A percentile compares a stretch with the other conserved stretches of the same genome.
Conservation (phyloP, 2,113 vertebrate species). For the Empidonax traillii region DNA sequence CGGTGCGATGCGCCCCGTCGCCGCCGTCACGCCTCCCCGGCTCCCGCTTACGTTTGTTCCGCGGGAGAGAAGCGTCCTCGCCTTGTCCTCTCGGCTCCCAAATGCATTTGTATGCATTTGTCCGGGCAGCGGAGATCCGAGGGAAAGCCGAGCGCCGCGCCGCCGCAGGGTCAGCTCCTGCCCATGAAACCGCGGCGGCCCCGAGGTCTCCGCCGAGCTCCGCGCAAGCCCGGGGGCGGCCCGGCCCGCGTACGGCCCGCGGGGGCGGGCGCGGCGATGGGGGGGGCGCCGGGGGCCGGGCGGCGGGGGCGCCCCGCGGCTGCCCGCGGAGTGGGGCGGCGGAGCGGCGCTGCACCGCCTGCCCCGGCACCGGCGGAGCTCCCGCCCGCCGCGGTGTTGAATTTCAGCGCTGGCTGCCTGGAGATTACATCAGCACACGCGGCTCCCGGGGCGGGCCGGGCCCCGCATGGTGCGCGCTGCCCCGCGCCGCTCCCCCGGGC, state of each 20-base stretch:
- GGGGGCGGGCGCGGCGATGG: too few relatives aligned
- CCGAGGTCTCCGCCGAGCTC: background rate
- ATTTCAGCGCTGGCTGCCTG: too few relatives aligned
- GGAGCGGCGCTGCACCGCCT: too few relatives aligned
- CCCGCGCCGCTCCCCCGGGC: background rate
- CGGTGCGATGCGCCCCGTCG: background rate
- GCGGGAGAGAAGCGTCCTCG: constrained; percentile 89
- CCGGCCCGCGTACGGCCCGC: background rate
- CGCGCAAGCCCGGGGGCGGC: constrained; percentile 1
- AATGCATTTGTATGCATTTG: constrained; percentile 99
- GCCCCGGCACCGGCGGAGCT: background rate
- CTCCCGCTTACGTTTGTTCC: constrained; percentile 85
- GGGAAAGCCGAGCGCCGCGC: constrained; percentile 77
- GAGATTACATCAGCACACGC: background rate
- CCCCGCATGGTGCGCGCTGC: background rate
- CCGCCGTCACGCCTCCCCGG: background rate
- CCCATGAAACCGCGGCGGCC: constrained; percentile 45
- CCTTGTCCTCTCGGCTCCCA: constrained; percentile 97
- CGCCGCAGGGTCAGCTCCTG: constrained; percentile 65
- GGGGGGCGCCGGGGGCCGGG: background rate
- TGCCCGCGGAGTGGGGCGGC: background rate
- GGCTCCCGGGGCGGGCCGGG: too few relatives aligned
- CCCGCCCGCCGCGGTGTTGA: too few relatives aligned
- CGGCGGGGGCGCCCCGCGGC: background rate
- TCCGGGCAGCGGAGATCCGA: constrained; percentile 90